Evolutionary conservation across 2,888 invertebrate genomes (phyloP), one percentile per base, ranked within the genome.

Genomic region (Lordiphosa fenestrarum): DNA sequence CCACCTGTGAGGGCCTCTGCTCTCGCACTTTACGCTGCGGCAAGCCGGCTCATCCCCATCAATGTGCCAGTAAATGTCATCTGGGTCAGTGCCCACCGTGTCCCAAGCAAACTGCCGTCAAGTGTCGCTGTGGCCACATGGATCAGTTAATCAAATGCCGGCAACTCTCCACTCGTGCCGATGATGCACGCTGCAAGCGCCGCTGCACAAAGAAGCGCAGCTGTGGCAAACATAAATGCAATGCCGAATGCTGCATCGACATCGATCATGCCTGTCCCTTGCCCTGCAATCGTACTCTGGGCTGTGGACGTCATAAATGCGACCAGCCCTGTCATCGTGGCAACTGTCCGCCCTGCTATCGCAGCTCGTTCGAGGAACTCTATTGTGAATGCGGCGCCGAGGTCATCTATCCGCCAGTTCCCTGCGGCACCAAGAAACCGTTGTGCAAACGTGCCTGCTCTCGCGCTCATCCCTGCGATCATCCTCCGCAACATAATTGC

Each of bases 181-280:
- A 94, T 83, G 95, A 94, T 82, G 93, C 95, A 1, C 91, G 94
- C 25, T 99, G 99, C 89, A 95, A 96, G 86, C 96, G 95, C 84
- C 94, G 95, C 75, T 99, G 99, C 87, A 95, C 94, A 52, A 97
- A 97, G 91, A 94, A 95, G 88, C 91, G 95, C 56, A 93, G 93
- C 9, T 96, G 96, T 87, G 95, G 95, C 0, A 95, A 95, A 21
- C 97, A 98, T 90, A 96, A 96, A 78, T 99, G 99, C 90, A 95
- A 95, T 81, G 94, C 94, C 70, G 90, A 92, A 40, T 99, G 99
- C 89, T 99, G 98, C 90, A 94, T 95, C 72, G 94, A 95, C 61
- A 90, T 92, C 10, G 95, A 96, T 60, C 99, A 99, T 89, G 91
- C 94, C 67, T 99, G 99, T 89, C 93, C 94, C 5, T 90, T 94